Conservation (phyloP, 2,888 invertebrate species). For the Macrophya annulata region DNA sequence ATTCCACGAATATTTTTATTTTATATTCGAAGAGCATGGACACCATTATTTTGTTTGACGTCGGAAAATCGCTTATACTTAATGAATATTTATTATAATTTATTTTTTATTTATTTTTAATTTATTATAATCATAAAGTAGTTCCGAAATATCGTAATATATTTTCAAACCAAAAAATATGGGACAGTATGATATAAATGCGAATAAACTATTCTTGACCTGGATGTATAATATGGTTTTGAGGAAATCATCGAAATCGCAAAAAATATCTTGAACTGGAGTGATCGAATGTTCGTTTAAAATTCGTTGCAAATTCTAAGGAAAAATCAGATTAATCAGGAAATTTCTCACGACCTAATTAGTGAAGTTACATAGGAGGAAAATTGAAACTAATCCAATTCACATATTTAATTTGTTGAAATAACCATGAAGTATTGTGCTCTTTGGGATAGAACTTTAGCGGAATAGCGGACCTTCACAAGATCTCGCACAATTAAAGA, state of each 20-base stretch:
- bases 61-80: background rate
- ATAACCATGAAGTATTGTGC: background rate
- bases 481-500: background rate
- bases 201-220: background rate
- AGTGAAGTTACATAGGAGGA: background rate
- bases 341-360: conserved; percentile 1
- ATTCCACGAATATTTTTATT: too few relatives aligned
- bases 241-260: background rate
- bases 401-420: background rate
- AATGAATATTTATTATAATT: background rate
- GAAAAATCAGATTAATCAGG: background rate
- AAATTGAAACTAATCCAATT: background rate
- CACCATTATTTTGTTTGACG: background rate
- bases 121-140: background rate
- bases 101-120: too few relatives aligned
- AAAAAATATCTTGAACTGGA: background rate
- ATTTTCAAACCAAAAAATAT: background rate
- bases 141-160: background rate
- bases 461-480: background rate
- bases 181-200: background rate
- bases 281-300: background rate
- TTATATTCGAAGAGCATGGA: background rate
- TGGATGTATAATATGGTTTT: background rate
- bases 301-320: background rate
- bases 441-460: background rate